Evolutionary conservation across 2,113 vertebrate species (phyloP).

Genomic region (Sula dactylatra): DNA sequence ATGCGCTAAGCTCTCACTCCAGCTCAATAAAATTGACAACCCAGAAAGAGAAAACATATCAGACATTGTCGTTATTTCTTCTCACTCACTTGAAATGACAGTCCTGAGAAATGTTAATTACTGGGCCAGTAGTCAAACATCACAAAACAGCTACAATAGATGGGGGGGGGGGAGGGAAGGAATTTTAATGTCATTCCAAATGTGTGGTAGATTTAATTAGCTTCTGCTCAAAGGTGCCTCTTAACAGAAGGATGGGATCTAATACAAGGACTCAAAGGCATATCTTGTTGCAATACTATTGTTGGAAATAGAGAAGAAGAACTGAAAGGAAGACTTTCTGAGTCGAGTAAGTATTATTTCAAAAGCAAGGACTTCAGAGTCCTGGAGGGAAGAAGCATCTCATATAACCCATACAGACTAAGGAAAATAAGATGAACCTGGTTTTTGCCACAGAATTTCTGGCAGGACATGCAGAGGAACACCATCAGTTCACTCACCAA

Average conservation of each 20-base stretch:
- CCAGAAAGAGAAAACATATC: not conserved
- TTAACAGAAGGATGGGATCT: not conserved
- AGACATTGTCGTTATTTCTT: not conserved
- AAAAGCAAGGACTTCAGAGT: not conserved
- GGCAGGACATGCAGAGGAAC: not conserved
- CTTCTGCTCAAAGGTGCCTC: not conserved
- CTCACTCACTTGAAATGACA: not conserved
- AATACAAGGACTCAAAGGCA: not conserved
- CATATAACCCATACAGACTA: not conserved
- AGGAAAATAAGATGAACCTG: not conserved
- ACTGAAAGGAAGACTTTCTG: not conserved
- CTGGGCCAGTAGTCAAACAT: not conserved
- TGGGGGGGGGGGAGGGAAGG: not conserved
- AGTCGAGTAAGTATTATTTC: not conserved
- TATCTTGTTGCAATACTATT: not conserved
- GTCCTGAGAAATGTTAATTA: slow-evolving; percentile 25
- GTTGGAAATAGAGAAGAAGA: not conserved
- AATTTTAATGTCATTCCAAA: not conserved
- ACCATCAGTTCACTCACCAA: not conserved
- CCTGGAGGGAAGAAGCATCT: not conserved
- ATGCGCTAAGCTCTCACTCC: not conserved
- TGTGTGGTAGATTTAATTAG: not conserved
- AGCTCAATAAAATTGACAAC: not conserved
- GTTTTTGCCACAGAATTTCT: not conserved
- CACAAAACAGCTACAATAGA: not conserved